A percentile compares a stretch with the other conserved stretches of the same genome.
phyloP scores from a whole-genome alignment of 2,113 vertebrate species.

The Leptosomus discolor region DNA sequence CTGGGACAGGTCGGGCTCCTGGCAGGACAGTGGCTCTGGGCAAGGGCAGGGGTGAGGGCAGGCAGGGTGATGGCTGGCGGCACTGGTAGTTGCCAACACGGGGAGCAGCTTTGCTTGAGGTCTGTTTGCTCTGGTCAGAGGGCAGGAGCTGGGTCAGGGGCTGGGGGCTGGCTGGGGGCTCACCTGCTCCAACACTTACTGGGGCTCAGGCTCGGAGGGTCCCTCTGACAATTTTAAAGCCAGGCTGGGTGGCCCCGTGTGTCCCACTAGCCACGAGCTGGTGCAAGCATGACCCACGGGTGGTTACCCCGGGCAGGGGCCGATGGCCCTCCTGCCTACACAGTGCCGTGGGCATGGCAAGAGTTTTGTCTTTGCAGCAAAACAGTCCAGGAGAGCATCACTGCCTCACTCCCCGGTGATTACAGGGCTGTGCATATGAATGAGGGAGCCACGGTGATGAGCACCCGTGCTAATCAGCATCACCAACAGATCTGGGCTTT shows the following conservation, averaged over 20 bases:
- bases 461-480: neutral
- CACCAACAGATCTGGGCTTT: neutral
- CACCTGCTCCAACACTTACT: neutral
- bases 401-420: fast-evolving
- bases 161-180: neutral
- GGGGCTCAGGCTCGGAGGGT: neutral
- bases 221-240: neutral
- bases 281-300: neutral
- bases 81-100: too few relatives aligned
- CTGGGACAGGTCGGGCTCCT: neutral
- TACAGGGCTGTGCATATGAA: fast-evolving
- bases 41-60: neutral
- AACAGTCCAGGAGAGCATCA: neutral
- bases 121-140: neutral
- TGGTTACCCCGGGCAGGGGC: neutral
- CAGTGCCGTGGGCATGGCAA: neutral
- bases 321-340: neutral
- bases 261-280: neutral
- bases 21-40: fast-evolving
- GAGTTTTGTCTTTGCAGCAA: neutral
- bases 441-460: fast-evolving
- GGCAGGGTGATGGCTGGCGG: neutral
- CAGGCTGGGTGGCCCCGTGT: neutral
- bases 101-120: neutral
- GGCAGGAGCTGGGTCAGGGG: neutral